Evolutionary conservation across 1,140 invertebrate species (phyloP), one percentile per base, ranked within the genome.

Genomic region (Dendroctonus ponderosae): DNA sequence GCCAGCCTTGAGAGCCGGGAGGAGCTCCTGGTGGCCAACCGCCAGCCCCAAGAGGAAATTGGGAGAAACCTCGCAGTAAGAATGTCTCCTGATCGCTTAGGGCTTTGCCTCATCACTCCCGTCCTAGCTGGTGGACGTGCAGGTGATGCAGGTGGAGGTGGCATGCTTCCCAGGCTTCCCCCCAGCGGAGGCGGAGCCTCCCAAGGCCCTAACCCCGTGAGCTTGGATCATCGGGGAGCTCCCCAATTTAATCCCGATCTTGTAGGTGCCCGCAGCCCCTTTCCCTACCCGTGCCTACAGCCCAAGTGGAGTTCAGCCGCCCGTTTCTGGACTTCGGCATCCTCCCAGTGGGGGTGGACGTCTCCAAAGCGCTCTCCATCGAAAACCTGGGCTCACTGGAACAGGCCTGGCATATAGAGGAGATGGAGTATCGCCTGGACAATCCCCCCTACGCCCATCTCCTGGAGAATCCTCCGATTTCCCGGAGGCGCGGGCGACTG

Each of bases 381-480:
- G 41, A 12, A 56, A 71, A 68, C 50, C 7, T 49, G 5, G 12
- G 57, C n/a, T 8, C 40, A 8, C 8, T 62, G 9, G 11, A 62
- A 6, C 6, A 39, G 6, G 26, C 51, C 42, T 71, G 70, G 70
- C 40, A 42, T 49, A 66, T 71, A 14, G 41, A 57, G 3, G 70
- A 71, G 44, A 9, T 71, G 3, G 62, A 63, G 59, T 71, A 71
- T 46, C 58, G 66, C 40, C 43, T 71, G 9, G 66, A 68, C 15
- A n/a, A 2, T 15, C 37, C 14, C 7, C 70, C 70, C 6, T 49
- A 66, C 15, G 14, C 53, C 7, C 14, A 65, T 52, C n/a, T 71
- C 14, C 12, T 46, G 0, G 40, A 48, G 42, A 38, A 57, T 37
- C 38, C 44, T 6, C 61, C 66, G 52, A 14, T 71, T 5, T 57